A percentile compares a stretch with the other conserved stretches of the same genome.
phyloP scores from a whole-genome alignment of 1,140 invertebrate species.

The Drosophila paulistorum region DNA sequence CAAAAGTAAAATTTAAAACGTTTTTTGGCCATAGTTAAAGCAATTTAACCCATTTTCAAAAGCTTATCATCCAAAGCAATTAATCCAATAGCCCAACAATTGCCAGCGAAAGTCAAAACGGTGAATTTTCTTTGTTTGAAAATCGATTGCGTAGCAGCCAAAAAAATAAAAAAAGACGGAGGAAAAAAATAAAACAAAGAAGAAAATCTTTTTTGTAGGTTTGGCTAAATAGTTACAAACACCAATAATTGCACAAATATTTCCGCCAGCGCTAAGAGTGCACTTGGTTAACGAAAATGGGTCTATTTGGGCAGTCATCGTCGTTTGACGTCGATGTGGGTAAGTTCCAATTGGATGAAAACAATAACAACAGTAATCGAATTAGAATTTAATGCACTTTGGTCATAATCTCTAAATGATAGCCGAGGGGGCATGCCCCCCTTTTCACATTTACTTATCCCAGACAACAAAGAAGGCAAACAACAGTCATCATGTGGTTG shows the following conservation, averaged over 20 bases:
- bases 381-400: constrained; percentile 27
- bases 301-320: constrained; percentile 87
- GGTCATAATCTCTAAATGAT: neutral
- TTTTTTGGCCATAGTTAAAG: constrained; percentile 30
- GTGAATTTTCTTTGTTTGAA: constrained; percentile 28
- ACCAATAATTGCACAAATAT: constrained; percentile 32
- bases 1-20: constrained; percentile 36
- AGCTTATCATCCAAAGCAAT: neutral
- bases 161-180: constrained; percentile 17
- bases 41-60: constrained; percentile 4
- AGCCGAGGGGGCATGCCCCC: neutral
- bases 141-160: constrained; percentile 63
- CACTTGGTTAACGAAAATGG: constrained; percentile 83
- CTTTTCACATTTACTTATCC: neutral
- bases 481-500: constrained; percentile 46
- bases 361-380: constrained; percentile 1
- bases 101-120: neutral
- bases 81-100: neutral
- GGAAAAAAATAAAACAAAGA: constrained; percentile 37
- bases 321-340: constrained; percentile 90
- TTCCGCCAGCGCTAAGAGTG: constrained; percentile 41
- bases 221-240: neutral
- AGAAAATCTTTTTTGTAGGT: constrained; percentile 22
- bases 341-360: constrained; percentile 82
- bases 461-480: constrained; percentile 52